Evolutionary conservation across 1,140 invertebrate species (phyloP), one percentile per base, ranked within the genome.

Genomic region (Protaetia brevitarsis): DNA sequence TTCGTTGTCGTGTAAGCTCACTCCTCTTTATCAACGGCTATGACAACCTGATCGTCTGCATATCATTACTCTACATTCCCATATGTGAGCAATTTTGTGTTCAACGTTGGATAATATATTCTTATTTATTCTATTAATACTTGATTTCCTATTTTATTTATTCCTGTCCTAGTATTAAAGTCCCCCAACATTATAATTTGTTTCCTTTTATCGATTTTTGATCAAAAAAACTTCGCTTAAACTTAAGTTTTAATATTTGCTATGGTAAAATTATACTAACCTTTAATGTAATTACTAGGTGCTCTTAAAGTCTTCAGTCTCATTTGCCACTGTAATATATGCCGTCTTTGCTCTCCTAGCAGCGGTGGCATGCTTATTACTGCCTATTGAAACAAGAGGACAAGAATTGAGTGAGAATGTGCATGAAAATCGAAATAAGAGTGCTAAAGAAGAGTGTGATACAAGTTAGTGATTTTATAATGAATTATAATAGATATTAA

Each of bases 361-460:
- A 4, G 88, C 89, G 1, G 73, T 87, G 2, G 90, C 89, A 3
- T 89, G 88, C 66, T 79, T 91, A n/a, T 80, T 89, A 5, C 80
- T 94, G 19, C 92, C 92, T 1, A 89, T 93, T 57, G 92, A 93
- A 79, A 91, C 90, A 7, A 89, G 88, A 76, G 90, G 87, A 58
- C 82, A 86, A 70, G 87, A 88, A 75, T 83, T 89, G 80, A 82
- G 82, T 27, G 87, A 89, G 66, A 74, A 73, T 62, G 67, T 80
- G 4, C 59, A 61, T 16, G 11, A 61, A 61, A 21, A 19, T 60
- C 8, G 37, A 68, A n/a, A n/a, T n/a, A n/a, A n/a, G n/a, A n/a
- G n/a, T n/a, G n/a, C 41, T 45, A 45, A 19, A 19, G 0, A 13
- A 45, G n/a, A 45, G 10, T 2, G 13, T 19, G 13, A 45, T 13